phyloP scores from a whole-genome alignment of 2,888 invertebrate genomes.

The Cheilosia grossa region DNA sequence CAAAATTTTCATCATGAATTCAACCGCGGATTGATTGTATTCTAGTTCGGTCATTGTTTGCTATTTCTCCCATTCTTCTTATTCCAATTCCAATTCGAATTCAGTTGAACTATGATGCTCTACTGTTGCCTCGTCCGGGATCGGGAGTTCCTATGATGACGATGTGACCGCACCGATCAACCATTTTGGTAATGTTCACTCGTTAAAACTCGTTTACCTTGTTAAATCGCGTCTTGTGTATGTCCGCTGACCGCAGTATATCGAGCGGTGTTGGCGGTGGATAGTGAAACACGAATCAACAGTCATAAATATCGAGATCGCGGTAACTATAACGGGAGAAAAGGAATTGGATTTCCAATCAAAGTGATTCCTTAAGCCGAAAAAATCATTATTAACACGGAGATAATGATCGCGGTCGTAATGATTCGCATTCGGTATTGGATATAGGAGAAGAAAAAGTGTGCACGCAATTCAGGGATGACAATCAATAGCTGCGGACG shows the following conservation, averaged over 20 bases:
- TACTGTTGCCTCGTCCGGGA: constrained; percentile 31
- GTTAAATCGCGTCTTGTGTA: constrained; percentile 69
- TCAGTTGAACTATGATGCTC: constrained; percentile 40
- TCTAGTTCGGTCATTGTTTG: constrained; percentile 46
- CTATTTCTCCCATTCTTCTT: constrained; percentile 3
- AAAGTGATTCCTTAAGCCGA: constrained; percentile 38
- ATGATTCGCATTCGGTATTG: constrained; percentile 30
- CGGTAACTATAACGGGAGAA: constrained; percentile 40
- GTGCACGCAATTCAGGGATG: constrained; percentile 22
- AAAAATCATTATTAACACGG: constrained; percentile 59
- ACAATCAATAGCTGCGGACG: constrained; percentile 25
- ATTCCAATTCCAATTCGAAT: constrained; percentile 30
- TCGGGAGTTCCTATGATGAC: constrained; percentile 52
- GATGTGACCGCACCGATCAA: constrained; percentile 69
- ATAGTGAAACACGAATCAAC: constrained; percentile 51
- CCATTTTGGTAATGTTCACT: constrained; percentile 77
- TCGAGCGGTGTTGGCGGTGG: constrained; percentile 8
- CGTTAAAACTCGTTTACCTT: constrained; percentile 76
- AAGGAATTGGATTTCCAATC: constrained; percentile 52
- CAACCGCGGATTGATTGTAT: constrained; percentile 56
- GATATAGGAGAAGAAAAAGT: constrained; percentile 4
- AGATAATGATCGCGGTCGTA: constrained; percentile 53
- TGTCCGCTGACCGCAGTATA: background rate
- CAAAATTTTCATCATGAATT: constrained; percentile 57
- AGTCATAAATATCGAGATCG: constrained; percentile 63